These are phyloP conservation scores for Drosophila simulans DNA, from an alignment of 1,140 invertebrate genomes.

Conservation along the genomic window DNA sequence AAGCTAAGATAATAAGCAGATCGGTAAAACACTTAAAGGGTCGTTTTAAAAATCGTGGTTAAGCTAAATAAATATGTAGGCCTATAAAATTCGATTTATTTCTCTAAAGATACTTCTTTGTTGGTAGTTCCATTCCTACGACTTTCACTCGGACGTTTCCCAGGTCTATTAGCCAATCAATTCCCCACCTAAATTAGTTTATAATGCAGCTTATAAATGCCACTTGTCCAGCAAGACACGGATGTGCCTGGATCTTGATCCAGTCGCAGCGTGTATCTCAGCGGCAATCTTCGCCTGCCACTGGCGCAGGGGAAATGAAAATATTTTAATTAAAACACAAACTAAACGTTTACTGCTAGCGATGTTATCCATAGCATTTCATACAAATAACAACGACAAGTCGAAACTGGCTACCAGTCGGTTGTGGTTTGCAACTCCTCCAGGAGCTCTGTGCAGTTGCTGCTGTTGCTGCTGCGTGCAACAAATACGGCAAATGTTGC, in stretches of 20 bases:
- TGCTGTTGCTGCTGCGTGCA: constrained; percentile 70
- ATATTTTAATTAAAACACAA: constrained; percentile 83
- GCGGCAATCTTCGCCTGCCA: constrained; percentile 36
- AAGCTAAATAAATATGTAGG: neutral
- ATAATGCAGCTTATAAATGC: constrained; percentile 68
- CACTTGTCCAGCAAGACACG: constrained; percentile 62
- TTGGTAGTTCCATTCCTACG: neutral
- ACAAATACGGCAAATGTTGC: constrained; percentile 71
- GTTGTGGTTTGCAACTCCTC: constrained; percentile 29
- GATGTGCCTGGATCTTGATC: constrained; percentile 72
- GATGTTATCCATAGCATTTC: constrained; percentile 72
- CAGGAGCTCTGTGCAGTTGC: constrained; percentile 32
- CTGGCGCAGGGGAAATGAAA: constrained; percentile 58
- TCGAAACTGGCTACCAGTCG: constrained; percentile 30
- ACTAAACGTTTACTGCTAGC: constrained; percentile 79
- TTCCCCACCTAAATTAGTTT: constrained; percentile 68
- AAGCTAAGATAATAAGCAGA: neutral
- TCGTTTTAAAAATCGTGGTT: neutral
- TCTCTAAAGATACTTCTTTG: neutral
- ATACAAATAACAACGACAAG: constrained; percentile 65
- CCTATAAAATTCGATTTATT: neutral
- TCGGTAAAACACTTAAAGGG: neutral
- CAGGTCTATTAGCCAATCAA: constrained; percentile 62
- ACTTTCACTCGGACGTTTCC: constrained; percentile 24
- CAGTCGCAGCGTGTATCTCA: constrained; percentile 41